phyloP scores from a whole-genome alignment of 2,113 vertebrate genomes.

The Callionymus lyra region DNA sequence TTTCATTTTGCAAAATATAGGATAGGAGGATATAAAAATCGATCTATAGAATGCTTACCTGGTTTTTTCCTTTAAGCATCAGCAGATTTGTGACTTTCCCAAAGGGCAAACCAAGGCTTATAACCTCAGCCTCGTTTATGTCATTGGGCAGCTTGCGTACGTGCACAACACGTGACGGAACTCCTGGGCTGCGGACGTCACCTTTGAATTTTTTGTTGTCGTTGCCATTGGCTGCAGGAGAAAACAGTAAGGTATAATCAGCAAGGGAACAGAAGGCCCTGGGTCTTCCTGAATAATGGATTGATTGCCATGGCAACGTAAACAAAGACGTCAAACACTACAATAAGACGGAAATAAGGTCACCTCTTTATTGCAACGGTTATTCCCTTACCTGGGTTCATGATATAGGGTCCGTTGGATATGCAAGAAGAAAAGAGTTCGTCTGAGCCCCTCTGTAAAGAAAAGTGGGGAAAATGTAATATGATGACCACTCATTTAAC shows the following conservation, averaged over 20 bases:
- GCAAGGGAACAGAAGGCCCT: conserved; percentile 42
- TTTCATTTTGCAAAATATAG: background rate
- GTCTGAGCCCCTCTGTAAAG: conserved; percentile 91
- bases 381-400: conserved; percentile 77
- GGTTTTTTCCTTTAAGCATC: conserved; percentile 98
- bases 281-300: conserved; percentile 56
- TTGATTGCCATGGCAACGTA: conserved; percentile 44
- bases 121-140: conserved; percentile 92
- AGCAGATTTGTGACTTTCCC: conserved; percentile 96
- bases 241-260: conserved; percentile 56
- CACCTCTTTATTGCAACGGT: conserved; percentile 30
- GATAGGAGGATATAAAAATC: conserved; percentile 8
- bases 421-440: conserved; percentile 97
- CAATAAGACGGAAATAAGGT: conserved; percentile 30
- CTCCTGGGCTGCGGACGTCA: conserved; percentile 78
- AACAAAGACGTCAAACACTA: conserved; percentile 36
- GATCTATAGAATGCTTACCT: conserved; percentile 64
- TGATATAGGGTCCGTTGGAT: conserved; percentile 97
- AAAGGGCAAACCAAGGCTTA: conserved; percentile 90
- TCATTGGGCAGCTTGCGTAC: conserved; percentile 88
- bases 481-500: conserved; percentile 46
- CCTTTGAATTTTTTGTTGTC: conserved; percentile 98
- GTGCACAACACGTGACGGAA: conserved; percentile 90
- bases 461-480: conserved; percentile 38
- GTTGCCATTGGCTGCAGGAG: conserved; percentile 87